phyloP scores from a whole-genome alignment of 2,888 invertebrate species.

The Rambutsinella grinnellia region DNA sequence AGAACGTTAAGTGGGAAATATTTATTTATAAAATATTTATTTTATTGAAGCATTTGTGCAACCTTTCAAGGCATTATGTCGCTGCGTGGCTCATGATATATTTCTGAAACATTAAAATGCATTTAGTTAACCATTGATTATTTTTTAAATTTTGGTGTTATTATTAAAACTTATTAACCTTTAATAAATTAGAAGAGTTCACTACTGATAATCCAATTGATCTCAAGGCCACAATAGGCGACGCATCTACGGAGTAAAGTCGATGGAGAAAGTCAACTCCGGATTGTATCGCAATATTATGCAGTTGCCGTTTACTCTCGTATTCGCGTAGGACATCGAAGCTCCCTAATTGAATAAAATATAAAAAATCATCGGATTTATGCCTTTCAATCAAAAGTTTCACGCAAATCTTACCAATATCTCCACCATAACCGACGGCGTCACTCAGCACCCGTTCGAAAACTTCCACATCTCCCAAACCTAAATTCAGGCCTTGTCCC shows the following conservation, averaged over 20 bases:
- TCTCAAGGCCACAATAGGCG: slow-evolving; percentile 83
- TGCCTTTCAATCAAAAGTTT: not conserved
- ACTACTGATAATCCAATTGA: slow-evolving; percentile 86
- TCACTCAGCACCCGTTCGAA: slow-evolving; percentile 80
- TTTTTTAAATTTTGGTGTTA: not conserved
- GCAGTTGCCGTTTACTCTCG: slow-evolving; percentile 85
- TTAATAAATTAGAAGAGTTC: slow-evolving; percentile 81
- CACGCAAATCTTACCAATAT: slow-evolving; percentile 74
- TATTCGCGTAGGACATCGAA: slow-evolving; percentile 82
- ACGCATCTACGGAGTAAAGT: slow-evolving; percentile 77
- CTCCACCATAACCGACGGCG: slow-evolving; percentile 80
- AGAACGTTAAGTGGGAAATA: no score
- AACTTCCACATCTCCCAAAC: slow-evolving; percentile 90
- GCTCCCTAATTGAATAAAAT: slow-evolving; percentile 73
- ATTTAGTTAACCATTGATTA: not conserved
- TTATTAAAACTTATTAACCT: slow-evolving; percentile 72
- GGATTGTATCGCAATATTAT: slow-evolving; percentile 90
- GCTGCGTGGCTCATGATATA: slow-evolving; percentile 62
- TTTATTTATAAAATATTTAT: no score
- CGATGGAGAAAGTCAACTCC: slow-evolving; percentile 89
- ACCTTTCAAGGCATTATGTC: no score
- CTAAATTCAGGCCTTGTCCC: slow-evolving; percentile 98
- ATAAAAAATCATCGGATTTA: not conserved
- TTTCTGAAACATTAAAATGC: slow-evolving; percentile 52
- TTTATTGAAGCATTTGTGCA: no score